These are phyloP conservation scores for Achlya flavicornis DNA, from an alignment of 2,888 invertebrate genomes.

Conservation along the genomic window DNA sequence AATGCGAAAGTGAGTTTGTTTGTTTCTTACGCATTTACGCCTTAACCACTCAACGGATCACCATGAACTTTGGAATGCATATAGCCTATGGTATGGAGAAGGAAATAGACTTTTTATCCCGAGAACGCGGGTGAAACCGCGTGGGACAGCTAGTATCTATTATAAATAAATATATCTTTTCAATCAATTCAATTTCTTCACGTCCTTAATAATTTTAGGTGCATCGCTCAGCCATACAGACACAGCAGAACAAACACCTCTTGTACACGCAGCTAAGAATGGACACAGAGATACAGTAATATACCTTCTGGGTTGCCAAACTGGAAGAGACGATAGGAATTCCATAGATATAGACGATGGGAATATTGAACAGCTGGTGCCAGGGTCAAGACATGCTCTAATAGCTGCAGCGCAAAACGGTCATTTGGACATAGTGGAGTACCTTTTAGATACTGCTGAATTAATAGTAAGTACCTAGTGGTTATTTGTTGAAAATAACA, in stretches of 20 bases:
- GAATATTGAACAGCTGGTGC: constrained; percentile 86
- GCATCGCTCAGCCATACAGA: constrained; percentile 91
- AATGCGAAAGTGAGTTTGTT: too few relatives aligned
- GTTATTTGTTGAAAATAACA: neutral
- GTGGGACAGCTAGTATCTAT: too few relatives aligned
- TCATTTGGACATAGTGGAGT: constrained; percentile 94
- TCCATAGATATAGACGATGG: constrained; percentile 70
- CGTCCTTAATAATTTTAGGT: constrained; percentile 56
- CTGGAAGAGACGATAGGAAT: constrained; percentile 87
- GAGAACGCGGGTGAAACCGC: too few relatives aligned
- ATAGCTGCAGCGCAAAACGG: constrained; percentile 95
- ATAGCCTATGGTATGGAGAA: too few relatives aligned
- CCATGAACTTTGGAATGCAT: too few relatives aligned
- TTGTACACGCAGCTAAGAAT: constrained; percentile 95
- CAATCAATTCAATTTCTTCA: neutral
- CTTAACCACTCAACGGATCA: too few relatives aligned
- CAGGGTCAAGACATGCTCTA: constrained; percentile 94
- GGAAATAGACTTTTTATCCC: too few relatives aligned
- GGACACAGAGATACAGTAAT: constrained; percentile 94
- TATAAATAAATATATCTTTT: too few relatives aligned
- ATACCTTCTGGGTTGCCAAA: constrained; percentile 91
- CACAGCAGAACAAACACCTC: constrained; percentile 92
- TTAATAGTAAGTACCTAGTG: constrained; percentile 88
- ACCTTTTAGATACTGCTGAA: constrained; percentile 93
- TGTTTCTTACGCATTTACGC: too few relatives aligned